Evolutionary conservation across 2,797 vertebrate genomes (phyloP), one percentile per base, ranked within the genome.

Genomic region (Clarias platycephalus): DNA sequence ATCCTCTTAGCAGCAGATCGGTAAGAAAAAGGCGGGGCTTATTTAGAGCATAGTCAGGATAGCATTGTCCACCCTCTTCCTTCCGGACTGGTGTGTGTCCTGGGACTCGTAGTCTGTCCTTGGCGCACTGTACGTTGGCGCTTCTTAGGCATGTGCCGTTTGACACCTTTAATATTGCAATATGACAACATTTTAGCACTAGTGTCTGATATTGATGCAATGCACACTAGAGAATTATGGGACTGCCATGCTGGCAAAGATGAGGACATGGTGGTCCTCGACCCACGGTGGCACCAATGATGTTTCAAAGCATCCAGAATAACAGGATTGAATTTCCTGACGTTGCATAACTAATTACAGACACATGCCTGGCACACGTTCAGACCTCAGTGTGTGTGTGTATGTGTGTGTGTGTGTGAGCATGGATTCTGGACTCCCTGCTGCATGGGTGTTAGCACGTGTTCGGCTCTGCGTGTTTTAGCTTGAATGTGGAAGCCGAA

Each of bases 1-100:
- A 49, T 89, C 90, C 91, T 93, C 92, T 90, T 86, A 86, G 85
- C 90, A 87, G 81, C 72, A 85, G 89, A 90, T 90, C 80, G 91
- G 89, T 82, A 88, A 90, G 87, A 84, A 90, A 87, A 89, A 88
- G 83, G 83, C 37, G 78, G 83, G 77, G 70, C 57, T 64, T 91
- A 57, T 44, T 66, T 67, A n/a, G 24, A 67, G 68, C 74, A 62
- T 15, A 62, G 60, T 80, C 55, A 12, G 64, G 62, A 80, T 49
- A 84, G 90, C 88, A 86, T 87, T 87, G 60, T 85, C 77, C 86
- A 88, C 87, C 89, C 89, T 92, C 90, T 89, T 89, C 89, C 81
- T 91, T 89, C 92, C 89, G 83, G 89, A 79, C 89, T 26, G 81
- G 40, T 57, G 53, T 71, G 62, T 66, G 79, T 40, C 64, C n/a